A percentile compares a stretch with the other conserved stretches of the same genome.
These are phyloP conservation scores for Marmota flaviventris DNA, from an alignment of 2,113 vertebrate genomes.

Conservation along the genomic window DNA sequence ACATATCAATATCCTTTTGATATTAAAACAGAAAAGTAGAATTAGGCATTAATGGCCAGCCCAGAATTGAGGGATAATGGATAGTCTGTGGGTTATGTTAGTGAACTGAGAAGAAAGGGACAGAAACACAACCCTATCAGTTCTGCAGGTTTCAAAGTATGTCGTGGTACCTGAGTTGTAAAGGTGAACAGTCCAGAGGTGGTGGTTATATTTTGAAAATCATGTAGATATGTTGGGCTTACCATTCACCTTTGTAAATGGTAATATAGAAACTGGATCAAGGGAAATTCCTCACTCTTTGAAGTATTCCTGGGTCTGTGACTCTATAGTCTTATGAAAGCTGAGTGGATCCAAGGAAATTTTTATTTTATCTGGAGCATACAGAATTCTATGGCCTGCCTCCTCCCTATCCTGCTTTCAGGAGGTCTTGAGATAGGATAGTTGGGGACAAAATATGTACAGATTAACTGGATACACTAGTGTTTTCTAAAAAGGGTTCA, in stretches of 20 bases:
- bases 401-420: neutral
- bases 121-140: neutral
- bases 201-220: neutral
- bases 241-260: neutral
- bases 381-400: neutral
- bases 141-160: neutral
- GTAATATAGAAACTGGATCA: neutral
- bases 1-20: too few relatives aligned
- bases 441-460: neutral
- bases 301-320: fast-evolving
- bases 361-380: neutral
- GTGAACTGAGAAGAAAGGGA: neutral
- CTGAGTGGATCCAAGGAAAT: neutral
- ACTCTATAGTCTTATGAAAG: neutral
- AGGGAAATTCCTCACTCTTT: neutral
- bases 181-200: fast-evolving
- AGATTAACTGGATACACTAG: neutral
- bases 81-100: neutral
- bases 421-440: neutral
- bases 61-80: neutral
- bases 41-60: neutral
- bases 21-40: neutral
- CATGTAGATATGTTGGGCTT: neutral
- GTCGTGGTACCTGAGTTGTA: fast-evolving
- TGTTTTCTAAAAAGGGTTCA: neutral